Conservation (phyloP, 2,888 invertebrate genomes). For the Leptothorax acervorum region DNA sequence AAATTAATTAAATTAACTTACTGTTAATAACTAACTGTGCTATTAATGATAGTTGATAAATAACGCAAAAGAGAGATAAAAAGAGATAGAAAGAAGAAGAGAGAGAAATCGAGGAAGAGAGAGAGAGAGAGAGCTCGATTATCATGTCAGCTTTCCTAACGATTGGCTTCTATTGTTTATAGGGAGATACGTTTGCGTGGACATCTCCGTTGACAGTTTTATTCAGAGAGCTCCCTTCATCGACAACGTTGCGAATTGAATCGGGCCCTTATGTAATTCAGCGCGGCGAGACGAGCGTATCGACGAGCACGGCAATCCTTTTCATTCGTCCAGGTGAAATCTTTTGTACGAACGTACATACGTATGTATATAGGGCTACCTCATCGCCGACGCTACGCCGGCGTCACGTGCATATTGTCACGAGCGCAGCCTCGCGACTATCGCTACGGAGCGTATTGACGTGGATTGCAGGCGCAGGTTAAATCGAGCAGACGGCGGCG, state of each 20-base stretch:
- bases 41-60: not conserved
- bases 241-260: slow-evolving; percentile 32
- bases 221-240: slow-evolving; percentile 25
- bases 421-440: slow-evolving; percentile 70
- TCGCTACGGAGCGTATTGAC: slow-evolving; percentile 72
- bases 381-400: slow-evolving; percentile 37
- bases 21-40: not conserved
- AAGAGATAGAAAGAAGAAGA: not conserved
- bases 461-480: slow-evolving; percentile 77
- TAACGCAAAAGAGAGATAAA: not conserved
- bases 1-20: not conserved
- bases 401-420: slow-evolving; percentile 63
- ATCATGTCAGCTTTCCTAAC: slow-evolving; percentile 13
- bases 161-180: slow-evolving; percentile 26
- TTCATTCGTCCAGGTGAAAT: slow-evolving; percentile 25
- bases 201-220: slow-evolving; percentile 17
- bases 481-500: slow-evolving; percentile 83
- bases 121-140: not conserved
- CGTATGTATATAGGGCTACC: not conserved
- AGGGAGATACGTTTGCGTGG: slow-evolving; percentile 11
- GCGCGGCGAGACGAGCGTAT: not conserved
- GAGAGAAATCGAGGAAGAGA: not conserved
- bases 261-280: slow-evolving; percentile 23
- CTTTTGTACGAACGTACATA: slow-evolving; percentile 7
- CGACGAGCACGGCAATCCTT: slow-evolving; percentile 18